Conservation (phyloP, 37 sponge, comb jelly and placozoan species). For the Agelas oroides region DNA sequence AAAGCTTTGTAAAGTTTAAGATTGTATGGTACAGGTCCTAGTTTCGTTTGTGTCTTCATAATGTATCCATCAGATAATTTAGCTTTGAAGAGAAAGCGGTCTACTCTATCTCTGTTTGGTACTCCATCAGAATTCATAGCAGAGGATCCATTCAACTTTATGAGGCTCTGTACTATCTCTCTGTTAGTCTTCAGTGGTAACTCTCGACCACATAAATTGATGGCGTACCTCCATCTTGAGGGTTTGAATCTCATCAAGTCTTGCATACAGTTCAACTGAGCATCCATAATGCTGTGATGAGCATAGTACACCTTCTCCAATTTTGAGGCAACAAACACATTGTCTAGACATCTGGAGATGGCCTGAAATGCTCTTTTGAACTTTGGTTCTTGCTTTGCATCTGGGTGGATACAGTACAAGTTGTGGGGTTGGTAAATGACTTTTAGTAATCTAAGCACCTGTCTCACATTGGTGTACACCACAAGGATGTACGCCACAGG, state of each 20-base stretch:
- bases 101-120: not conserved
- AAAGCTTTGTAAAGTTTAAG: constrained; percentile 19
- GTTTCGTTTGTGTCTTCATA: not conserved
- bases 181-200: constrained; percentile 57
- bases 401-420: constrained; percentile 36
- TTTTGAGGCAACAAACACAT: constrained; percentile 12
- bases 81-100: not conserved
- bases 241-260: too few species aligned
- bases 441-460: constrained; percentile 31
- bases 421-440: constrained; percentile 45
- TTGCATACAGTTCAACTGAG: constrained; percentile 2
- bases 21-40: constrained; percentile 8
- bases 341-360: constrained; percentile 23
- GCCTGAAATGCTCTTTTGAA: constrained; percentile 1
- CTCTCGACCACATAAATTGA: constrained; percentile 51
- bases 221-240: constrained; percentile 43
- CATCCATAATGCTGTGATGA: not conserved
- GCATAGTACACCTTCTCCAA: not conserved
- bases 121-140: not conserved
- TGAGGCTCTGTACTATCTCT: constrained; percentile 36
- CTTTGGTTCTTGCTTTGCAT: constrained; percentile 4
- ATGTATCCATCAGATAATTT: not conserved
- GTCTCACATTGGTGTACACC: constrained; percentile 9
- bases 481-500: constrained; percentile 29
- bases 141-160: constrained; percentile 13